Base-by-base conservation (phyloP, 2,113 vertebrate genomes). In the Actenoides hombroni region DNA sequence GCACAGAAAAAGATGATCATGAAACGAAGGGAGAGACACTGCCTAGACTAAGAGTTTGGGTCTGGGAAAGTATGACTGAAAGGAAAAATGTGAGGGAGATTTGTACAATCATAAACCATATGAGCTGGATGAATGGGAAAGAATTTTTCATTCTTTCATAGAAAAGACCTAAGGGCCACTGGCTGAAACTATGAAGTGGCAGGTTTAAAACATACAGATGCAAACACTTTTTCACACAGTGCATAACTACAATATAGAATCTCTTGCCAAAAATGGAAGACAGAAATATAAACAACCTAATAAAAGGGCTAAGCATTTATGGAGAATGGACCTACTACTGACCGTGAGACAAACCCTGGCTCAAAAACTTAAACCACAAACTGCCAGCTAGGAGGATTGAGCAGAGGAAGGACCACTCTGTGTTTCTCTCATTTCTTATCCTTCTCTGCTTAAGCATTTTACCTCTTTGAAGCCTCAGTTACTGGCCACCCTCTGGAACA, bases 141-240 rank as follows among this genome's bases (percentile, higher is more conserved):
- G 69, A 44, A 56, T 86, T 94, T 92, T 75, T 94, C 64, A 51
- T 70, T 78, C 42, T 91, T 94, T 95, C 70, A 61, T 42, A 78
- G 64, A 20, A 44, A 71, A 67, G 76, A 91, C 33, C 16, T 71
- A 57, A 68, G 29, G 46, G 46, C 35, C 26, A 60, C 15, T 56
- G 4, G 1, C 21, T 42, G 70, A 33, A 84, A 48, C 83, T 48
- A 33, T 71, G 35, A 82, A 35, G 51, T 60, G 46, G 9, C 19
- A 71, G 48, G 46, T 86, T 91, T 78, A 92, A 84, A 92, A 51
- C 48, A 35, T 28, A 33, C 5, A 78, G 83, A 86, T 78, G 56
- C n/a, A 84, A 63, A 86, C 11, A 21, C 24, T 18, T 78, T 81
- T 83, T 88, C 53, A 78, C 23, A 64, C 42, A 51, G 31, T 53